Base-by-base conservation (phyloP, 2,113 vertebrate species). In the Gavialis gangeticus region DNA sequence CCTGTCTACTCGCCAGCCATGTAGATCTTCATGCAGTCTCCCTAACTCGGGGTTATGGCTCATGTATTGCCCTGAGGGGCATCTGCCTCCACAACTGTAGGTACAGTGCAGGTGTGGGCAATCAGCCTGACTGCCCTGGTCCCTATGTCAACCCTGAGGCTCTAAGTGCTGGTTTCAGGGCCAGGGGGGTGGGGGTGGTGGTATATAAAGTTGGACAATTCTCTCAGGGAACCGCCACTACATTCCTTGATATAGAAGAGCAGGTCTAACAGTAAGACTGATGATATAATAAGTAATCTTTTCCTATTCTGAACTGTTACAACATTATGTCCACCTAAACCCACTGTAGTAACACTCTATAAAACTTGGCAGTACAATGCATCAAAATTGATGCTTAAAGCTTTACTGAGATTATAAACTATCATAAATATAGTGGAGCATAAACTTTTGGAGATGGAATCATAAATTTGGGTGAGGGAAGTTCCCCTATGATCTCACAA, bases 401-500 rank as follows among this genome's bases (percentile, higher is more conserved):
- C 63, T 59, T 34, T 67, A 10, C 54, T 5, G 85, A 79, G 91
- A 76, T 27, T 94, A 93, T 34, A 93, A 86, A 54, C 24, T 84
- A 22, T 85, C 62, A 82, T 87, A 96, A 89, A 85, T 88, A 89
- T 13, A 82, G 81, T 8, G 27, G 89, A 93, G 37, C 13, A 3
- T 95, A 82, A 37, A 9, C 90, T 94, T 94, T 77, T 54, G 93
- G 85, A 87, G 92, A 79, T 25, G 30, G 81, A 82, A 19, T 85
- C 2, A 84, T 96, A 92, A 88, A 90, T 94, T 94, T 88, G 75
- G 46, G 81, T 54, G 28, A 27, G 56, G 58, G 73, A 82, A 54
- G 30, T 10, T 92, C 76, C 18, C 84, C 85, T 79, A 55, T 63
- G 85, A 27, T 19, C 60, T 92, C 92, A 81, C 4, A 0, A 75